Conservation (phyloP, 2,888 invertebrate species). For the Agriopis aurantiaria region DNA sequence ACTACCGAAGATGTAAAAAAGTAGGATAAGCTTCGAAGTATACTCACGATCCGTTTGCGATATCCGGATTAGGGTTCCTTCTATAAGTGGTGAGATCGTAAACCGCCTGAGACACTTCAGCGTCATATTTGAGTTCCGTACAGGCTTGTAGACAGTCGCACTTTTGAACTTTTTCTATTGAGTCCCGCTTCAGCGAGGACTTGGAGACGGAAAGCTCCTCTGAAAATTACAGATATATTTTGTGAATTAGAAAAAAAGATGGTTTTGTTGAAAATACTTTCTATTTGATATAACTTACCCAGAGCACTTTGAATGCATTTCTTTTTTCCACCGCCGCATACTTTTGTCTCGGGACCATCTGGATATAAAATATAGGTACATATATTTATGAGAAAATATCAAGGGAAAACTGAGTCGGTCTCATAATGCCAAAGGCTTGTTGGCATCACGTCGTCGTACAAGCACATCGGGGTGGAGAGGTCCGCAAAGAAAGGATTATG, state of each 20-base stretch:
- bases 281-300: slow-evolving; percentile 44
- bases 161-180: slow-evolving; percentile 29
- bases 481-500: too few relatives aligned
- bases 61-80: slow-evolving; percentile 51
- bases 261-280: background rate
- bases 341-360: slow-evolving; percentile 58
- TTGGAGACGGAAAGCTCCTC: slow-evolving; percentile 59
- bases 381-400: background rate
- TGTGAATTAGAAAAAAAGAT: background rate
- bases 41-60: slow-evolving; percentile 54
- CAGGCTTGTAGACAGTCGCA: slow-evolving; percentile 87
- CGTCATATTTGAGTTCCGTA: slow-evolving; percentile 87
- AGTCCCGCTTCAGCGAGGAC: slow-evolving; percentile 44
- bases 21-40: too few relatives aligned
- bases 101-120: slow-evolving; percentile 88
- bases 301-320: slow-evolving; percentile 56
- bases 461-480: too few relatives aligned
- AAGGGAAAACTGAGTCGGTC: too few relatives aligned
- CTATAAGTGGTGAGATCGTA: slow-evolving; percentile 62
- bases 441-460: too few relatives aligned
- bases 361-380: slow-evolving; percentile 8
- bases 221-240: slow-evolving; percentile 34
- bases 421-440: too few relatives aligned
- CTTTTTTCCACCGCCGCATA: slow-evolving; percentile 63
- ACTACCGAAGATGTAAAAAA: background rate